Evolutionary conservation across 1,140 invertebrate genomes (phyloP).

Genomic region (Hycleus cichorii): DNA sequence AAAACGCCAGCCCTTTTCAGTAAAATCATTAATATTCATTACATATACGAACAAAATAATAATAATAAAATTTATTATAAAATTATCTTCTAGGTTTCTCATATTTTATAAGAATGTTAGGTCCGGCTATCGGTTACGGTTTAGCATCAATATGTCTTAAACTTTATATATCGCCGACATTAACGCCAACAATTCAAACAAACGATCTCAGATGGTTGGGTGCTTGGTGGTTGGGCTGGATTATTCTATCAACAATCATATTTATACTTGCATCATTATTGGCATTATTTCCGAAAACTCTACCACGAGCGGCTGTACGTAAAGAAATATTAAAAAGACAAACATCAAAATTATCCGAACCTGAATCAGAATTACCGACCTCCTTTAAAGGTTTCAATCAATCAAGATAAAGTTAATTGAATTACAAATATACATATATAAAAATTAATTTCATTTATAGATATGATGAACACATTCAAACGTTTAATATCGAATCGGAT

Average conservation of each 20-base stretch:
- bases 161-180: slow-evolving; percentile 58
- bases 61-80: not conserved
- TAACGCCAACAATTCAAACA: slow-evolving; percentile 60
- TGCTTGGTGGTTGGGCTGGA: slow-evolving; percentile 75
- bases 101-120: slow-evolving; percentile 62
- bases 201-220: slow-evolving; percentile 68
- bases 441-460: slow-evolving; percentile 22
- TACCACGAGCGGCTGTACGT: slow-evolving; percentile 53
- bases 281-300: slow-evolving; percentile 56
- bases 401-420: not conserved
- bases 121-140: slow-evolving; percentile 63
- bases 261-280: slow-evolving; percentile 56
- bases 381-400: slow-evolving; percentile 36
- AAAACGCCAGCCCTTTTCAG: slow-evolving; percentile 60
- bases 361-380: slow-evolving; percentile 35
- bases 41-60: not conserved
- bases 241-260: slow-evolving; percentile 57
- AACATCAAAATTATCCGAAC: slow-evolving; percentile 32
- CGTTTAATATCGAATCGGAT: slow-evolving; percentile 56
- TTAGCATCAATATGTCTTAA: slow-evolving; percentile 61
- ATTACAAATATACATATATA: not conserved
- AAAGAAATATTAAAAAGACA: slow-evolving; percentile 43
- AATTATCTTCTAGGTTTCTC: slow-evolving; percentile 49
- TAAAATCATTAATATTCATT: slow-evolving; percentile 36
- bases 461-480: slow-evolving; percentile 57